A percentile compares a stretch with the other conserved stretches of the same genome.
Evolutionary conservation across 1,140 invertebrate genomes (phyloP).

Genomic region (Drosophila tropicalis): DNA sequence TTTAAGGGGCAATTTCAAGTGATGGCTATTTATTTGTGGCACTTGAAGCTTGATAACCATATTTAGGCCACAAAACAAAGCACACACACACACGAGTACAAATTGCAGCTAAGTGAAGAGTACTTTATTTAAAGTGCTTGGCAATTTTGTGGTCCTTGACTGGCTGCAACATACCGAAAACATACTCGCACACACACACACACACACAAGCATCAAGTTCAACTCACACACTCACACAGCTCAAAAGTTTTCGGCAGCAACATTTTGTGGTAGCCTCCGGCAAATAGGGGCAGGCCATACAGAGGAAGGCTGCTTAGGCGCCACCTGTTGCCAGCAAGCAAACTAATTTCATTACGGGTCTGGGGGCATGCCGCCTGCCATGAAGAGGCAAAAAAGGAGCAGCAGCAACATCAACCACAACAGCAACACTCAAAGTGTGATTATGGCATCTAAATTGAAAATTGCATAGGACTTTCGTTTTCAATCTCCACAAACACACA

Average conservation of each 20-base stretch:
- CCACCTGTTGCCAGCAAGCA: slow-evolving; percentile 42
- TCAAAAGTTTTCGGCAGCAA: slow-evolving; percentile 54
- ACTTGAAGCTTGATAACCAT: slow-evolving; percentile 40
- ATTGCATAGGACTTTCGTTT: slow-evolving; percentile 72
- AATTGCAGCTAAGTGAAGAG: slow-evolving; percentile 52
- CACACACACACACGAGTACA: slow-evolving; percentile 34
- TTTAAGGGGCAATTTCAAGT: slow-evolving; percentile 10
- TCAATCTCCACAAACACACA: slow-evolving; percentile 34
- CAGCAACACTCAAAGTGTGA: slow-evolving; percentile 42
- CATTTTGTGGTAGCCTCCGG: slow-evolving; percentile 26
- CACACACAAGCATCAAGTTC: not conserved
- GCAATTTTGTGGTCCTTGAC: slow-evolving; percentile 41
- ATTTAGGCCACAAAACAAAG: slow-evolving; percentile 49
- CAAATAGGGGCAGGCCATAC: not conserved
- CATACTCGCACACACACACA: slow-evolving; percentile 12
- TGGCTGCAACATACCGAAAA: slow-evolving; percentile 11
- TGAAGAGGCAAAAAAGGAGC: no score
- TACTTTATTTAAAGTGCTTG: slow-evolving; percentile 39
- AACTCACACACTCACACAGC: not conserved
- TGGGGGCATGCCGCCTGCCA: slow-evolving; percentile 38
- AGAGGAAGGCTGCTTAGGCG: slow-evolving; percentile 33
- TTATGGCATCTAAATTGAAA: slow-evolving; percentile 69
- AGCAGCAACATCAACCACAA: slow-evolving; percentile 35
- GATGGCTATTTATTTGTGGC: slow-evolving; percentile 20
- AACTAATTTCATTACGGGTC: slow-evolving; percentile 68